A percentile compares a stretch with the other conserved stretches of the same genome.
Evolutionary conservation across 1,140 invertebrate species (phyloP).

Genomic region (Pseudomyrmex cubaensis): DNA sequence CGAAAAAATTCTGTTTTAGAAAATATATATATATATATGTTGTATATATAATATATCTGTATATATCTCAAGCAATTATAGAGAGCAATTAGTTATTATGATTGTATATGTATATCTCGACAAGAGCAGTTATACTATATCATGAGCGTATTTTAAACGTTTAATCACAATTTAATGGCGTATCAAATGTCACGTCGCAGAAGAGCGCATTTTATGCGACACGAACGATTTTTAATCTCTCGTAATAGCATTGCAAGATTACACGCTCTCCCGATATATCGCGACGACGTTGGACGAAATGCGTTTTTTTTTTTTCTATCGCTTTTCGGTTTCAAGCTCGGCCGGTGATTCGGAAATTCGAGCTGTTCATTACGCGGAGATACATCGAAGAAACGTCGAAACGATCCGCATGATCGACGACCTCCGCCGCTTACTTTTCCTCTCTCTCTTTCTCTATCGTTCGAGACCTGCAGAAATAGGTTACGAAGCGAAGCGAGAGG

Average conservation of each 20-base stretch:
- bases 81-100: too few species aligned
- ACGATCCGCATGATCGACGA: slow-evolving; percentile 36
- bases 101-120: too few species aligned
- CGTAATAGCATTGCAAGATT: slow-evolving; percentile 26
- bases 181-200: slow-evolving; percentile 3
- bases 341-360: too few species aligned
- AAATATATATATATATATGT: too few species aligned
- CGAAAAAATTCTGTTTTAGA: background rate
- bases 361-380: background rate
- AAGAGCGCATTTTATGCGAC: slow-evolving; percentile 7
- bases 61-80: too few species aligned
- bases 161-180: background rate
- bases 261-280: slow-evolving; percentile 2
- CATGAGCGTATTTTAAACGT: slow-evolving; percentile 7
- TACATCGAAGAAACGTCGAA: background rate
- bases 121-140: background rate
- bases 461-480: slow-evolving; percentile 74
- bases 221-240: slow-evolving; percentile 27
- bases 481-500: slow-evolving; percentile 47
- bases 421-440: background rate
- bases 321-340: too few species aligned
- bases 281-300: background rate
- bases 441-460: slow-evolving; percentile 1
- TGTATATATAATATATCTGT: too few species aligned
- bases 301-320: background rate